Evolutionary conservation across 2,113 vertebrate species (phyloP).

Genomic region (Campylorhamphus procurvoides): DNA sequence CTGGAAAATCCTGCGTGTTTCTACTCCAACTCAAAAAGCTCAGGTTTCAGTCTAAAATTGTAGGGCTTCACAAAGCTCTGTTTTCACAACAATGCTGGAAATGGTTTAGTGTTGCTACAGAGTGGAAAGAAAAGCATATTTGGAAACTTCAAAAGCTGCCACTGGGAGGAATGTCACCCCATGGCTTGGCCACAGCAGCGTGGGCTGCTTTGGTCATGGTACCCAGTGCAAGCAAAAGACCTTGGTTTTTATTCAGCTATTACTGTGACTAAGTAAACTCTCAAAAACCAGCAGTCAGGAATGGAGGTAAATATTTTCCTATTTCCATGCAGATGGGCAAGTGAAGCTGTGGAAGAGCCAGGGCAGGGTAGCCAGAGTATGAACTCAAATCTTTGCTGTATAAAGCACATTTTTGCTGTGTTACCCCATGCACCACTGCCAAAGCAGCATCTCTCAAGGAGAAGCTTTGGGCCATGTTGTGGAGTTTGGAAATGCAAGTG

Average conservation of each 20-base stretch:
- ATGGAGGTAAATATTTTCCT: neutral
- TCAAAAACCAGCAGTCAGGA: neutral
- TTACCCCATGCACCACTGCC: neutral
- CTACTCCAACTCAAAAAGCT: neutral
- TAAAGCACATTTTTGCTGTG: neutral
- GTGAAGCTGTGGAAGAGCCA: neutral
- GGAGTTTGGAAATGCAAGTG: neutral
- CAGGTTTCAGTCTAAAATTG: neutral
- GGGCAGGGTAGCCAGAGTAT: neutral
- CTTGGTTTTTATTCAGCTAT: neutral
- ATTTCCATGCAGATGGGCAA: neutral
- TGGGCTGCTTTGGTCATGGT: conserved; percentile 3
- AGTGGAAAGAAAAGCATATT: conserved; percentile 34
- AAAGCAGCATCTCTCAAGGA: neutral
- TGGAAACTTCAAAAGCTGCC: conserved; percentile 29
- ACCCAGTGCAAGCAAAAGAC: neutral
- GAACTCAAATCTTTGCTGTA: neutral
- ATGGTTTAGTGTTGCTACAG: neutral
- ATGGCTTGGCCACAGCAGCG: neutral
- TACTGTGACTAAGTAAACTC: neutral
- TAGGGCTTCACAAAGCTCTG: neutral
- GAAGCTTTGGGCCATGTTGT: neutral
- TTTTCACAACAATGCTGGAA: conserved; percentile 52
- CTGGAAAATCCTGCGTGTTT: neutral
- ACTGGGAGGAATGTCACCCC: neutral